Evolutionary conservation across 2,113 vertebrate genomes (phyloP), one percentile per base, ranked within the genome.

Genomic region (Ctenodactylus gundi): DNA sequence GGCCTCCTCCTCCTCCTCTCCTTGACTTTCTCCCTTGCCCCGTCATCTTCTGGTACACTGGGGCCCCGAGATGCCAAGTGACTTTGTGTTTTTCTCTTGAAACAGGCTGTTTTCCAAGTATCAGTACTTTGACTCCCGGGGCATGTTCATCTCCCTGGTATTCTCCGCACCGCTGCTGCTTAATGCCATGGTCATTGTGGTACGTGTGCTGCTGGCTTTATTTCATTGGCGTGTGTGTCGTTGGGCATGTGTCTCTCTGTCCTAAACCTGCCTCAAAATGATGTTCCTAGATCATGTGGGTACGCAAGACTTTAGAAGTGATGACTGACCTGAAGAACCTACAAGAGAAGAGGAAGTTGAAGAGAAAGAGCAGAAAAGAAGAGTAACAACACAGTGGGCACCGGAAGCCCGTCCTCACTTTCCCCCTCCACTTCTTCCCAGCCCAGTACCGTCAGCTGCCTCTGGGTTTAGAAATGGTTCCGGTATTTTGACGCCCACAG

Each of bases 41-140:
- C 36, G 15, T 49, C 14, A 14, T 25, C 23, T 6, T 10, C 29
- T 27, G 31, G 36, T 21, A 51, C 53, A 15, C 7, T 41, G 7
- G 46, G 27, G 31, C 36, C 29, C 7, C 53, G 3, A 8, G 78
- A 21, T 1, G 2, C 36, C 62, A 9, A 88, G 11, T 85, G 68
- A 96, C 58, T 18, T 49, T 39, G 21, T 81, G 18, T 64, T 14
- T 41, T 82, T 95, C 77, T 4, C 97, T 96, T 84, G 15, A 94
- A 96, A 94, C 98, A 99, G 99, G 95, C 98, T 97, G 0, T 99
- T 99, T 97, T 99, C 99, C 27, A 98, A 98, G 84, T 99, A 99
- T 91, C 99, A 99, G 6, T 99, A 99, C 96, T 99, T 99, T 90
- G 99, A 99, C 93, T 99, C 99, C 14, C 99, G 98, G 96, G 99